These are phyloP conservation scores for Glaucidium brasilianum DNA, from an alignment of 2,113 vertebrate species.

Conservation along the genomic window DNA sequence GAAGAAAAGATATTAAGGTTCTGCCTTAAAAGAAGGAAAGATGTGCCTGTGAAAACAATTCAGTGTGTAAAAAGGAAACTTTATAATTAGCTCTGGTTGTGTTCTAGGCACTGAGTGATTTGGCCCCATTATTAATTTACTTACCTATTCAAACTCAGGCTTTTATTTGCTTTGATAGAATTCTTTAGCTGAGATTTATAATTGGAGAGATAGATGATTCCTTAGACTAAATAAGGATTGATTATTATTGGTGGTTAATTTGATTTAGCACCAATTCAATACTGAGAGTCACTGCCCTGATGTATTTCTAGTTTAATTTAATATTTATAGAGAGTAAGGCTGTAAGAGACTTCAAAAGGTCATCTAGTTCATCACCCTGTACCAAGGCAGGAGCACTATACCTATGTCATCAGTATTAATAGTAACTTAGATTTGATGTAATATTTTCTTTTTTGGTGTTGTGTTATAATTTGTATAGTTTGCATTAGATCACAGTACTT, in stretches of 20 bases:
- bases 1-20: not conserved
- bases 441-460: not conserved
- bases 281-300: not conserved
- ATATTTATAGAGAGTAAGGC: not conserved
- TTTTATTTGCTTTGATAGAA: not conserved
- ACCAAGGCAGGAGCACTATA: not conserved
- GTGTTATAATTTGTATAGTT: not conserved
- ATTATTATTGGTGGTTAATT: slow-evolving; percentile 47
- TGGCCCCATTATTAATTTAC: not conserved
- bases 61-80: not conserved
- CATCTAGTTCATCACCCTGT: not conserved
- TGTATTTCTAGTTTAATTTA: slow-evolving; percentile 28
- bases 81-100: not conserved
- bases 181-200: not conserved
- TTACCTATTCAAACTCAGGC: not conserved
- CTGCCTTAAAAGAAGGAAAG: not conserved
- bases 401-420: not conserved
- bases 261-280: slow-evolving; percentile 25
- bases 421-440: not conserved
- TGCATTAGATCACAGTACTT: not conserved
- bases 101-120: not conserved
- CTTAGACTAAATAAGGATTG: slow-evolving; percentile 22
- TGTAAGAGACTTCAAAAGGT: not conserved
- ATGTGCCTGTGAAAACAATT: not conserved
- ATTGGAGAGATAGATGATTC: not conserved